phyloP scores from a whole-genome alignment of 2,888 invertebrate species.

The Lymantria dispar region DNA sequence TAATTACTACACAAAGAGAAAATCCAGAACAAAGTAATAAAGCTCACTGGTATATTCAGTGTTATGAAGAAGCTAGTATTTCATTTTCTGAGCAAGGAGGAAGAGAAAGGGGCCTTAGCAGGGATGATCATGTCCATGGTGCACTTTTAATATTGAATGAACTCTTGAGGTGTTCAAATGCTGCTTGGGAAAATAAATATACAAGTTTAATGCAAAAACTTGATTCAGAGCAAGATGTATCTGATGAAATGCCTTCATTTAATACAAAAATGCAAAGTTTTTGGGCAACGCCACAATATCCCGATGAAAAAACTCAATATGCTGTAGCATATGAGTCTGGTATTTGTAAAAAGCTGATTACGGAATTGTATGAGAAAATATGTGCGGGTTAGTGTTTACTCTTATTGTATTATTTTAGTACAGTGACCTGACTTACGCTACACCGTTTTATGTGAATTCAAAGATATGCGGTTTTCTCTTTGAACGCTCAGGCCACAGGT shows the following conservation, averaged over 20 bases:
- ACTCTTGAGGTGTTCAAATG: slow-evolving; percentile 93
- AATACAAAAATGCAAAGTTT: slow-evolving; percentile 70
- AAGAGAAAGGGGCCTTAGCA: slow-evolving; percentile 85
- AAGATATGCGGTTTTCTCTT: too few species aligned
- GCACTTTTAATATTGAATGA: slow-evolving; percentile 96
- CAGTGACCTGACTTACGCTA: too few species aligned
- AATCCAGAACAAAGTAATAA: slow-evolving; percentile 93
- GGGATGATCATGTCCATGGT: slow-evolving; percentile 96
- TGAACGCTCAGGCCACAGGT: too few species aligned
- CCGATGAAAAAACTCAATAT: slow-evolving; percentile 61
- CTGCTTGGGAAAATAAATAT: slow-evolving; percentile 92
- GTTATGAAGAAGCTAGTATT: slow-evolving; percentile 93
- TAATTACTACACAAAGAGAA: slow-evolving; percentile 97
- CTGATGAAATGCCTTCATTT: slow-evolving; percentile 78
- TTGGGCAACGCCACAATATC: slow-evolving; percentile 53
- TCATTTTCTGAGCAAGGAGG: slow-evolving; percentile 86
- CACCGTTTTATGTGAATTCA: too few species aligned
- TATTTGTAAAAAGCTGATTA: slow-evolving; percentile 91
- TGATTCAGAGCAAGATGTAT: slow-evolving; percentile 68
- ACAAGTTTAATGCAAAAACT: slow-evolving; percentile 86
- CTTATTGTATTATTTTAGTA: too few species aligned
- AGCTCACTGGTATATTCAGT: slow-evolving; percentile 95
- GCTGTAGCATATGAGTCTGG: slow-evolving; percentile 87
- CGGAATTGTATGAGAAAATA: slow-evolving; percentile 91
- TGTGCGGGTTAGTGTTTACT: slow-evolving; percentile 84